A percentile compares a stretch with the other conserved stretches of the same genome.
phyloP scores from a whole-genome alignment of 2,888 invertebrate genomes.

The Aleiodes leptofemur region DNA sequence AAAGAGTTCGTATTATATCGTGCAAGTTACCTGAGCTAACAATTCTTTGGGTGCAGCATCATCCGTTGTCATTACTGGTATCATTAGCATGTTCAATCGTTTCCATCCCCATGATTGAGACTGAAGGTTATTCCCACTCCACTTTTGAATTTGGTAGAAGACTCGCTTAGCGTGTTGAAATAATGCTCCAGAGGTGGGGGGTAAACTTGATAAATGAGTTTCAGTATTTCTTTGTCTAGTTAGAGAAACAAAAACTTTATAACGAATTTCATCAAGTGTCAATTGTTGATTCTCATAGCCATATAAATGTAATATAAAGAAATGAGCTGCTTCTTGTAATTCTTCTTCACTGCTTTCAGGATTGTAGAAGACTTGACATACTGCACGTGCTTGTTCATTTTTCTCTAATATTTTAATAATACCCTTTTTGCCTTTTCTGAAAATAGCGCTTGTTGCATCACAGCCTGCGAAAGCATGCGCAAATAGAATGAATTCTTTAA shows the following conservation, averaged over 20 bases:
- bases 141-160: slow-evolving; percentile 56
- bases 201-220: slow-evolving; percentile 44
- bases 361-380: slow-evolving; percentile 30
- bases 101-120: slow-evolving; percentile 55
- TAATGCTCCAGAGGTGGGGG: slow-evolving; percentile 41
- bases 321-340: slow-evolving; percentile 22
- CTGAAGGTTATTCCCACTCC: slow-evolving; percentile 52
- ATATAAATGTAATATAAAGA: slow-evolving; percentile 27
- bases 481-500: too few relatives aligned
- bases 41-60: slow-evolving; percentile 41
- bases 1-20: too few relatives aligned
- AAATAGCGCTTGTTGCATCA: too few relatives aligned
- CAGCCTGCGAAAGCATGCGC: too few relatives aligned
- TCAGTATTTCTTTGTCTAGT: slow-evolving; percentile 18
- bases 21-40: slow-evolving; percentile 42
- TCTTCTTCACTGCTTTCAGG: slow-evolving; percentile 23
- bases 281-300: not conserved
- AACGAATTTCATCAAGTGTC: not conserved
- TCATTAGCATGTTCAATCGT: slow-evolving; percentile 45
- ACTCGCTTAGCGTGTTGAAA: slow-evolving; percentile 43
- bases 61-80: slow-evolving; percentile 49
- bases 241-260: slow-evolving; percentile 13
- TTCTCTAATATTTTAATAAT: too few relatives aligned
- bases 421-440: too few relatives aligned
- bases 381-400: slow-evolving; percentile 38